Evolutionary conservation across 1,140 invertebrate genomes (phyloP).

Genomic region (roundworm (Caenorhabditis elegans)): WBcel235 BX284604.4:11973501-11974000

Average conservation of each 20-base stretch:
- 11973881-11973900: too few relatives aligned
- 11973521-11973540: not conserved
- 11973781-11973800: too few relatives aligned
- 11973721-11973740: conserved; percentile 42
- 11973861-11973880: too few relatives aligned
- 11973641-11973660: not conserved
- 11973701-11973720: conserved; percentile 51
- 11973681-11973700: conserved; percentile 52
- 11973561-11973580: not conserved
- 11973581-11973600: not conserved
- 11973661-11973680: conserved; percentile 45
- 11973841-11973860: too few relatives aligned
- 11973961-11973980: too few relatives aligned
- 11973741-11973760: conserved; percentile 38
- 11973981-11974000: too few relatives aligned
- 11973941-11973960: not conserved
- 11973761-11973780: too few relatives aligned
- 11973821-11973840: too few relatives aligned
- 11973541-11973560: not conserved
- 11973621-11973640: not conserved
- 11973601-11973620: conserved; percentile 24
- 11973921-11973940: not conserved
- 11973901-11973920: too few relatives aligned
- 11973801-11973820: too few relatives aligned
- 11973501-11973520: conserved; percentile 13